Evolutionary conservation across 2,797 vertebrate species (phyloP).

Genomic region (Scolopax bukidnonensis): DNA sequence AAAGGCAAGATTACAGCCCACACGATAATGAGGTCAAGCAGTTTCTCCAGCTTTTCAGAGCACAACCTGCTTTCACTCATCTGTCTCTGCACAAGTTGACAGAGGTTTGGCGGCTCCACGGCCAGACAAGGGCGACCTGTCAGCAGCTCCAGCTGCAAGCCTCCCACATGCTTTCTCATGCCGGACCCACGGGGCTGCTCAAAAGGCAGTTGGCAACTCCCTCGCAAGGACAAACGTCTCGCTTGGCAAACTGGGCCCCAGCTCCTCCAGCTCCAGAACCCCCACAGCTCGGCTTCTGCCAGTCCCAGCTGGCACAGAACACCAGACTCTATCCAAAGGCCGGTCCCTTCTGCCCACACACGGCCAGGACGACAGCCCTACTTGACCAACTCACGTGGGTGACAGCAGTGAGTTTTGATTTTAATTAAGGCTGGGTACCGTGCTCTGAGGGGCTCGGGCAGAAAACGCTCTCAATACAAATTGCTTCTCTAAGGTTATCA

Average conservation of each 20-base stretch:
- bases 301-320: not conserved
- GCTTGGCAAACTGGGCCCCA: no score
- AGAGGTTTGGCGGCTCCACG: rapidly evolving
- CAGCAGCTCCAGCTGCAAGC: not conserved
- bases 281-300: not conserved
- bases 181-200: not conserved
- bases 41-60: not conserved
- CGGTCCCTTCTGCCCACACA: not conserved
- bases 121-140: not conserved
- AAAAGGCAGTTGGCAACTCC: not conserved
- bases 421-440: not conserved
- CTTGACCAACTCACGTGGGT: rapidly evolving
- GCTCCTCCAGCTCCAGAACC: not conserved
- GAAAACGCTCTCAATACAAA: not conserved
- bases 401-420: not conserved
- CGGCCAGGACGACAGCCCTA: rapidly evolving
- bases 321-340: rapidly evolving
- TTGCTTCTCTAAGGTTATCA: rapidly evolving
- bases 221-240: not conserved
- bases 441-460: rapidly evolving
- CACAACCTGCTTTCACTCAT: not conserved
- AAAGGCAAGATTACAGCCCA: not conserved
- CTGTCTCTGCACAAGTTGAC: not conserved
- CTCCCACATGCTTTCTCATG: not conserved
- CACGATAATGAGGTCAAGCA: no score